Base-by-base conservation (phyloP, 2,888 invertebrate genomes). In the Argyra leucocephala region DNA sequence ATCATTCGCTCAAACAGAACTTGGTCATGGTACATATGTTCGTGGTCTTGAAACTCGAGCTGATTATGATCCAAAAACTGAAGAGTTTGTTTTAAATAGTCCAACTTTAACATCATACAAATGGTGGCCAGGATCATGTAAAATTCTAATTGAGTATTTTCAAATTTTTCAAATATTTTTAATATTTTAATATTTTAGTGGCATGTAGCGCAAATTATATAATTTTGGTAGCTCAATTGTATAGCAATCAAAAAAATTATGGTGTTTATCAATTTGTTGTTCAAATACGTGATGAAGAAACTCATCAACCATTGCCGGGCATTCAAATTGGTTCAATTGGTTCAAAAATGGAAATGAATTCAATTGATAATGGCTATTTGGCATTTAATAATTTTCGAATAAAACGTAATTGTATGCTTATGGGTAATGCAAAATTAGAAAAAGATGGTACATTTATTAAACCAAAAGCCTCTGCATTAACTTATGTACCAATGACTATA, bases 71-170 rank as follows among this genome's bases (percentile, higher is more conserved):
- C 82, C 86, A 0, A 74, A 78, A 2, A 90, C 88, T 0, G 83
- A 93, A 76, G 91, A 96, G 80, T 97, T 97, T 76, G 81, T 95
- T 57, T 77, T 97, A 31, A 85, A 96, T 75, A 90, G 91, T 63
- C 96, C 96, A 0, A 90, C 89, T 1, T 80, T 94, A 15, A 90
- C 93, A 0, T 86, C 96, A 0, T 91, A 90, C 76, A 97, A 96
- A 80, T 96, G 94, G 93, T 96, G 96, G 96, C 94, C 96, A 22
- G 96, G 96, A 22, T 91, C 91, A 76, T 82, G 94, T 94, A 81
- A 85, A n/a, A n/a, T n/a, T n/a, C n/a, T n/a, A n/a, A n/a, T n/a
- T n/a, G 31, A 31, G 1, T 31, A 31, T 10, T 31, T 31, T 31
- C 12, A 26, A 26, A 26, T 26, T n/a, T n/a, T n/a, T n/a, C n/a